Conservation (phyloP, 2,888 invertebrate species). For the Gibbula magus region DNA sequence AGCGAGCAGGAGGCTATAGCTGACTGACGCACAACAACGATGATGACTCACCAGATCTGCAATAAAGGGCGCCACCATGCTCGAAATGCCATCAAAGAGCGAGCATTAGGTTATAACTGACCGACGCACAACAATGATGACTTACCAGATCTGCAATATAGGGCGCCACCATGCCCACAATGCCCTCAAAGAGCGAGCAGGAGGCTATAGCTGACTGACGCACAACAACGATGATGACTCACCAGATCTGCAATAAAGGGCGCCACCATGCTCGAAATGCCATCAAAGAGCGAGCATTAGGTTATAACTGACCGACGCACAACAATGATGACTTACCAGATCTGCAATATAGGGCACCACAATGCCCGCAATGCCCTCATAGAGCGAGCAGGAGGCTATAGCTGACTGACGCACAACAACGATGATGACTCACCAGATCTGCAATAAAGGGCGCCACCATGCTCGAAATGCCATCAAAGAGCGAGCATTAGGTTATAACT, state of each 20-base stretch:
- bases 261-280: conserved; percentile 89
- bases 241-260: conserved; percentile 87
- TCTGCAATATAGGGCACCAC: conserved; percentile 86
- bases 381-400: conserved; percentile 88
- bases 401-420: conserved; percentile 90
- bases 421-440: too few relatives aligned
- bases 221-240: conserved; percentile 93
- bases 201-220: conserved; percentile 89
- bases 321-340: conserved; percentile 83
- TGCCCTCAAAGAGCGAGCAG: conserved; percentile 87
- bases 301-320: conserved; percentile 90
- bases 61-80: too few relatives aligned
- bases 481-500: too few relatives aligned
- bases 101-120: too few relatives aligned
- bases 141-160: conserved; percentile 79
- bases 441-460: too few relatives aligned
- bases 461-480: too few relatives aligned
- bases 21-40: too few relatives aligned
- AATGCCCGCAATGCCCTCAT: conserved; percentile 90
- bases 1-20: too few relatives aligned
- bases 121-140: too few relatives aligned
- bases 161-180: conserved; percentile 90
- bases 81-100: too few relatives aligned
- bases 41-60: too few relatives aligned
- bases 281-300: conserved; percentile 87